Base-by-base conservation (phyloP, 2,888 invertebrate genomes). In the Sarcophaga variegata region DNA sequence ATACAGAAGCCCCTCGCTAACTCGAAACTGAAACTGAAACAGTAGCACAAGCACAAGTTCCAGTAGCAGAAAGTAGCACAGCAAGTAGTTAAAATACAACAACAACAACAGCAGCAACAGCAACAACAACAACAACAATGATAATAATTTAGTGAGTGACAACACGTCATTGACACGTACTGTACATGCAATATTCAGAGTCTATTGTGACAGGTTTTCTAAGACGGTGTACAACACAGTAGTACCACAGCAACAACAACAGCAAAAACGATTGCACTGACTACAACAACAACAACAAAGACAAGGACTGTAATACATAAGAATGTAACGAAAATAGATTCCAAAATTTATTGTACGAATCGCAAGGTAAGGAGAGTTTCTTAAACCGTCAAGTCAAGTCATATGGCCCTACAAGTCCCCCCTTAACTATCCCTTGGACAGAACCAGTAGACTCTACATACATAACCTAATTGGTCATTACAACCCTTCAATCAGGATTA, bases 101-200 rank as follows among this genome's bases (percentile, higher is more conserved):
- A 67, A n/a, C 66, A 54, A 54, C 14, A 49, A 49, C 49, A 49
- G 2, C 14, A 49, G 14, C 49, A 49, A 49, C 49, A 49, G 1
- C 5, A 17, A 17, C 14, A 66, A 27, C 10, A 81, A 75, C 64
- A 54, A 17, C 17, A 54, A 37, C 37, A 81, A 75, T 83, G 78
- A 81, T 75, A 78, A 87, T 75, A 87, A 81, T 87, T 84, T 75
- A 67, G 78, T 67, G 79, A 84, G 81, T 87, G 84, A 84, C 84
- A 87, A 80, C 37, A 37, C 83, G 83, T 81, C 84, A 84, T 82
- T 84, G 84, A 81, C 86, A 83, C 83, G 64, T 81, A 78, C 70
- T 47, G 2, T 71, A 66, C 66, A n/a, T n/a, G n/a, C n/a, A 80
- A 71, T 80, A 60, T 76, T 70, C 47, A 17, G 4, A 54, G 64